A percentile compares a stretch with the other conserved stretches of the same genome.
Conservation (phyloP, 2,113 vertebrate genomes). For the Nesoenas mayeri region DNA sequence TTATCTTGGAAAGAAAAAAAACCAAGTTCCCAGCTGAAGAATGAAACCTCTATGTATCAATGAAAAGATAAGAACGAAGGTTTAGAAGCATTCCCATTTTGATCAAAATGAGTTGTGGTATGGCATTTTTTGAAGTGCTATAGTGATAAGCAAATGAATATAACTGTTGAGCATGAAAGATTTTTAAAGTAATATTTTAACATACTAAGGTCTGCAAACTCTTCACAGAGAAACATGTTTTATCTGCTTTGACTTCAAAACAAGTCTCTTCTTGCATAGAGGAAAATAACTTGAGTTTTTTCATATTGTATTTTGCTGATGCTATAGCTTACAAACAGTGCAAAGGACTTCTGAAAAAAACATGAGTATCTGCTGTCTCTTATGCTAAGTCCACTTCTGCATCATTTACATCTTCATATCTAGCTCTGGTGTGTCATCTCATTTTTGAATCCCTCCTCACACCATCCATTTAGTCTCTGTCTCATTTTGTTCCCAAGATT, state of each 20-base stretch:
- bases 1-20: background rate
- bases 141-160: conserved; percentile 37
- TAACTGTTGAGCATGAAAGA: background rate
- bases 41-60: background rate
- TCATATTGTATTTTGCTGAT: background rate
- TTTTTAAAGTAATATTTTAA: conserved; percentile 35
- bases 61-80: conserved; percentile 25
- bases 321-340: background rate
- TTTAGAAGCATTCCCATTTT: conserved; percentile 17
- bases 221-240: background rate
- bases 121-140: conserved; percentile 19
- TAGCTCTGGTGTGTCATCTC: background rate
- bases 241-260: conserved; percentile 10
- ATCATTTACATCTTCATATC: conserved; percentile 1
- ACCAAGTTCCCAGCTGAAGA: background rate
- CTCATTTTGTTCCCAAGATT: conserved; percentile 44
- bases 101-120: background rate
- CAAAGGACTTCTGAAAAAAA: background rate
- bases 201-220: background rate
- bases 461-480: conserved; percentile 49
- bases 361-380: background rate
- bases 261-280: background rate
- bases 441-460: conserved; percentile 24
- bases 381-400: conserved; percentile 9
- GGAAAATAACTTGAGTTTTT: background rate